Base-by-base conservation (phyloP, 2,888 invertebrate species). In the Caenorhabditis plicata region DNA sequence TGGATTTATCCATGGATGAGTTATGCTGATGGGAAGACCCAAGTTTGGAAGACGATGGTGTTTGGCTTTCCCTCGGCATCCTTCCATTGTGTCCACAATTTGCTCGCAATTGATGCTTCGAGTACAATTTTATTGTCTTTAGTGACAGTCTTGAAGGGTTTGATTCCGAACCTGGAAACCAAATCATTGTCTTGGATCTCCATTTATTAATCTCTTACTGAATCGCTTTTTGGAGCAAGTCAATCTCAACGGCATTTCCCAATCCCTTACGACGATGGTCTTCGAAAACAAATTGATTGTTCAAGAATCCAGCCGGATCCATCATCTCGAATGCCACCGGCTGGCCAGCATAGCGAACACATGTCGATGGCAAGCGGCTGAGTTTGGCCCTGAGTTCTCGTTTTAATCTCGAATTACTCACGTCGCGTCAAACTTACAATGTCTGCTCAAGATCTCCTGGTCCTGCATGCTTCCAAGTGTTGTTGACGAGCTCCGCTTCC, bases 311-410 rank as follows among this genome's bases (percentile, higher is more conserved):
- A 13, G 63, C 57, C 1, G 68, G 68, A 43, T 68, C 68, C 3
- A 63, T 51, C 68, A 68, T 68, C 36, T 68, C 68, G 44, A 68
- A 68, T n/a, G 68, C 68, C 1, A 68, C 65, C 1, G 65, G 68
- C 26, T 56, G 39, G 3, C 64, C 64, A n/a, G 49, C 47, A 45
- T 42, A 55, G 11, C 61, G 44, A 5, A 68, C 36, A 42, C 68
- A 68, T 17, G 68, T 45, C 2, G 65, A 65, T 26, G 68, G 68
- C 26, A 68, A 45, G 27, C 61, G 40, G 29, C 39, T 36, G 17
- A 68, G 40, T 49, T 68, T 68, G 1, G 68, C 65, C 54, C 68
- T 68, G 52, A 29, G 65, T 50, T 35, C 1, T 20, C 35, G 31
- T 9, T 19, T 15, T 47, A 42, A 27, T 19, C 19, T 43, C 26